phyloP scores from a whole-genome alignment of 2,797 vertebrate genomes.

The Scolopax bukidnonensis region DNA sequence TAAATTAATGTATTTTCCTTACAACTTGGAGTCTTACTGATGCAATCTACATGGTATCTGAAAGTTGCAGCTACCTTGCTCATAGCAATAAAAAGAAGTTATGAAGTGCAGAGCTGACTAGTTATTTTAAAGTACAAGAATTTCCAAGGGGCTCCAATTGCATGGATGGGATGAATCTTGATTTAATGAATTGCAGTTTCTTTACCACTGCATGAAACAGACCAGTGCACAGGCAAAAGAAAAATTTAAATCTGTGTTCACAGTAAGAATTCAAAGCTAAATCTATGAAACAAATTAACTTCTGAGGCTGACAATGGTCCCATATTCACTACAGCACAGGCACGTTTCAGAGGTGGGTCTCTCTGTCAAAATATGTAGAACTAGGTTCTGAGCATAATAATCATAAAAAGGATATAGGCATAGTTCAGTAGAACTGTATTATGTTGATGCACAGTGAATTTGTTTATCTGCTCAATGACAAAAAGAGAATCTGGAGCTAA shows the following conservation, averaged over 20 bases:
- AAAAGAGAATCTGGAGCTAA: neutral
- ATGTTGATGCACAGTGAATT: neutral
- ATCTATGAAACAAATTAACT: neutral
- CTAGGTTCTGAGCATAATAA: neutral
- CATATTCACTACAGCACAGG: neutral
- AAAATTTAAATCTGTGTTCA: neutral
- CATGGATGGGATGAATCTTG: neutral
- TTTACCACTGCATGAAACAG: neutral
- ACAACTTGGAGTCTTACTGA: neutral
- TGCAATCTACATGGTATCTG: neutral
- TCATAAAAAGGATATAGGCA: neutral
- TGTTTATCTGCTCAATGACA: neutral
- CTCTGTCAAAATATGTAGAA: neutral
- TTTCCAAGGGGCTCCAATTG: neutral
- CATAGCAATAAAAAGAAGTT: neutral
- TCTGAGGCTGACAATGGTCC: neutral
- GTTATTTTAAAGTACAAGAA: neutral
- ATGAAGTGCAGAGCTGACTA: neutral
- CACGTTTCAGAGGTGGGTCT: neutral
- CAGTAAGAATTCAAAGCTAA: neutral
- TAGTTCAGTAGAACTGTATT: neutral
- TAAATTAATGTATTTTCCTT: conserved; percentile 20
- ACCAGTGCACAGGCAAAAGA: neutral
- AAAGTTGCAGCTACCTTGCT: neutral
- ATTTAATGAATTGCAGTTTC: neutral